Conservation (phyloP, 2,797 vertebrate species). For the Leptoclinus maculatus region DNA sequence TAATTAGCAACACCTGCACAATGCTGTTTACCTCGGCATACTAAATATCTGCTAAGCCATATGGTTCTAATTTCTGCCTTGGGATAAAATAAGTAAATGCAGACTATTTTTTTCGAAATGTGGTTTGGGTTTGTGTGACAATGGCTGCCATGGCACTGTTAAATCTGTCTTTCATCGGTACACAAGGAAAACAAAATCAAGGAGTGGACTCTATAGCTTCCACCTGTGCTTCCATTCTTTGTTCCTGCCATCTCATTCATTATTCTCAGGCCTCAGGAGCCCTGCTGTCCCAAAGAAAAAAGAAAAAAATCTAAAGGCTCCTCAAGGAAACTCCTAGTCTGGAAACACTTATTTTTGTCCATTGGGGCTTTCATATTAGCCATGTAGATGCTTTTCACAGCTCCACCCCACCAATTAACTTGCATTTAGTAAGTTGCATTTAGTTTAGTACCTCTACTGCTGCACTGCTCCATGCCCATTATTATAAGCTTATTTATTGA, state of each 20-base stretch:
- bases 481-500: neutral
- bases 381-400: slow-evolving; percentile 50
- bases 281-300: slow-evolving; percentile 51
- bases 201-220: slow-evolving; percentile 64
- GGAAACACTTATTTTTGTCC: slow-evolving; percentile 78
- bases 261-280: slow-evolving; percentile 67
- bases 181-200: slow-evolving; percentile 51
- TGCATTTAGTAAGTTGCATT: slow-evolving; percentile 44
- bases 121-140: slow-evolving; percentile 58
- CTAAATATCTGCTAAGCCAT: neutral
- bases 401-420: slow-evolving; percentile 56
- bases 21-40: neutral
- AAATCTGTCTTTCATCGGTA: slow-evolving; percentile 43
- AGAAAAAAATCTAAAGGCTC: slow-evolving; percentile 16
- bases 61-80: slow-evolving; percentile 34
- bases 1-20: slow-evolving; percentile 16
- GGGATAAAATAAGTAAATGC: slow-evolving; percentile 50
- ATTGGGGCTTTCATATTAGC: slow-evolving; percentile 59
- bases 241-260: slow-evolving; percentile 73
- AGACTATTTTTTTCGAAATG: slow-evolving; percentile 47
- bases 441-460: slow-evolving; percentile 1
- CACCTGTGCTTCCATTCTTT: slow-evolving; percentile 78
- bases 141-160: slow-evolving; percentile 47
- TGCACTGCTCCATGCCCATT: neutral
- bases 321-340: slow-evolving; percentile 69